A percentile compares a stretch with the other conserved stretches of the same genome.
Evolutionary conservation across 30 jellyfish, hydroid and myxozoan genomes (phyloP).

Genomic region (Turritopsis rubra): DNA sequence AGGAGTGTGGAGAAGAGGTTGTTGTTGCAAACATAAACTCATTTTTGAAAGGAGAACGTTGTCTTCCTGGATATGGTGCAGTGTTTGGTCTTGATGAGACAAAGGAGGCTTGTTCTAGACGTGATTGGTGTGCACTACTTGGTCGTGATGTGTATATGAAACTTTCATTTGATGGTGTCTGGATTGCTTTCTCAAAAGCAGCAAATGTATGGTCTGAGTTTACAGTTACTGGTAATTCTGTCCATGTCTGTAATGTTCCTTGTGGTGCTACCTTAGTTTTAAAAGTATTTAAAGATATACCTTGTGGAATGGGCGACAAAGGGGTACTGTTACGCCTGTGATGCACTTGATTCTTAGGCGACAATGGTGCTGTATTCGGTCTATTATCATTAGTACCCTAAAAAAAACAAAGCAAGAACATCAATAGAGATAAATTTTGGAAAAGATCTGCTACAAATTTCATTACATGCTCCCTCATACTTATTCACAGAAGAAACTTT

Average conservation of each 20-base stretch:
- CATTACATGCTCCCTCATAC: too few species aligned
- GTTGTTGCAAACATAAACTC: background rate
- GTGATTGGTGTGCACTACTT: background rate
- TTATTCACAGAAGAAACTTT: too few species aligned
- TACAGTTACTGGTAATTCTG: background rate
- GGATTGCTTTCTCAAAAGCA: background rate
- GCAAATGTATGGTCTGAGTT: background rate
- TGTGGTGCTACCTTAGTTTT: background rate
- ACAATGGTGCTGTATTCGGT: background rate
- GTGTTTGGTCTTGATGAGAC: background rate
- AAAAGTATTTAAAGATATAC: background rate
- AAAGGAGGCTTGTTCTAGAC: background rate
- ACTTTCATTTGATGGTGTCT: background rate
- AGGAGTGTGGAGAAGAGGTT: background rate
- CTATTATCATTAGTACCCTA: background rate
- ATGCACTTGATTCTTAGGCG: constrained; percentile 4
- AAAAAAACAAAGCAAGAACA: too few species aligned
- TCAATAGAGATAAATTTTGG: background rate
- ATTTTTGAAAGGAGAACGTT: background rate
- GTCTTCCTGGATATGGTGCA: background rate
- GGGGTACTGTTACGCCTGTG: background rate
- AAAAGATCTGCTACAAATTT: too few species aligned
- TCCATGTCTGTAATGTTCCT: background rate
- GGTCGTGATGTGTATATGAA: background rate
- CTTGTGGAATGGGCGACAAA: background rate